These are phyloP conservation scores for Galeruca laticollis DNA, from an alignment of 2,888 invertebrate species.

Conservation along the genomic window DNA sequence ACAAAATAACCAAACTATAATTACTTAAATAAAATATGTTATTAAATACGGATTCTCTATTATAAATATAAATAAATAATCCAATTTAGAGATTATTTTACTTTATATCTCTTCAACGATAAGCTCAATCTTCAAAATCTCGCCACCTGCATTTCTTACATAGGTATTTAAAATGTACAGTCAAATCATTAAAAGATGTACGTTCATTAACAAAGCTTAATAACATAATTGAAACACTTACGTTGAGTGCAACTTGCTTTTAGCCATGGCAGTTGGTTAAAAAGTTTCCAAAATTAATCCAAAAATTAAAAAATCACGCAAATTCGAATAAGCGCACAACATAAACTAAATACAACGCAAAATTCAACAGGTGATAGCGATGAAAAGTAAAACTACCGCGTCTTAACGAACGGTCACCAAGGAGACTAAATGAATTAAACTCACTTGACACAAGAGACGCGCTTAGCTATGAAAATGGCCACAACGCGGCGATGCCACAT, in stretches of 20 bases:
- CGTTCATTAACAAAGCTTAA: background rate
- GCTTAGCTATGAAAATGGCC: conserved; percentile 39
- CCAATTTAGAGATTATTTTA: too few relatives aligned
- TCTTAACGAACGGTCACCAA: conserved; percentile 38
- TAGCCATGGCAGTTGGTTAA: conserved; percentile 50
- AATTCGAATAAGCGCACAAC: background rate
- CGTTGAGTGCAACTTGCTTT: conserved; percentile 59
- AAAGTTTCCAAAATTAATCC: conserved; percentile 29
- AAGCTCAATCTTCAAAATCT: too few relatives aligned
- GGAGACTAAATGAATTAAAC: conserved; percentile 40
- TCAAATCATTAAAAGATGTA: background rate
- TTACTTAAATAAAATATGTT: too few relatives aligned
- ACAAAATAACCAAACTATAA: too few relatives aligned
- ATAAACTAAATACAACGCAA: conserved; percentile 28
- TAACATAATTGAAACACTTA: conserved; percentile 40
- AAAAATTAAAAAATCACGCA: conserved; percentile 28
- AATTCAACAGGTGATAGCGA: conserved; percentile 44
- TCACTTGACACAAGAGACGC: conserved; percentile 33
- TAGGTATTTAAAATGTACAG: background rate
- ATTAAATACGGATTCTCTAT: too few relatives aligned
- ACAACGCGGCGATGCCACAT: conserved; percentile 32
- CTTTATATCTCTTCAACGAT: too few relatives aligned
- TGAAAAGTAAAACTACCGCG: conserved; percentile 30
- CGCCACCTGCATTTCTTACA: too few relatives aligned
- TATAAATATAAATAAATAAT: too few relatives aligned